Base-by-base conservation (phyloP, 2,797 vertebrate genomes). In the Poeciliopsis turneri region DNA sequence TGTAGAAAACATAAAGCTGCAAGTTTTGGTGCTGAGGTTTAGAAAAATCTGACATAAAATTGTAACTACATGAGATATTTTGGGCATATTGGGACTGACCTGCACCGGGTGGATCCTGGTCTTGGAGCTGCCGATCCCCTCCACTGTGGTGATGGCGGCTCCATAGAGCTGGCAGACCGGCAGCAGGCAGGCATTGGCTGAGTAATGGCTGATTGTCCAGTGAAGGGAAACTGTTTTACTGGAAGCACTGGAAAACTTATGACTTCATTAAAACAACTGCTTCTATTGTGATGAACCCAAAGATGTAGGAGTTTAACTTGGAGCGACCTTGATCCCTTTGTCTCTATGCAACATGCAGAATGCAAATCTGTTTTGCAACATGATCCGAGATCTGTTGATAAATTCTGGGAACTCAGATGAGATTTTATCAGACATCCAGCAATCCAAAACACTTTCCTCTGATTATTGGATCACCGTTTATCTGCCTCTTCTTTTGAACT, bases 31-130 rank as follows among this genome's bases (percentile, higher is more conserved):
- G 18, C 7, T 23, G 8, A 36, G 18, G 30, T 36, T 20, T 36
- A 20, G 33, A 18, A 39, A 39, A 39, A 39, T 39, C 8, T 66
- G 18, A 61, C 57, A 61, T 33, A 16, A 61, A 30, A 16, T 18
- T 7, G 57, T 7, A 61, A 61, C 18, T 61, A 7, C 2, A n/a
- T 45, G 39, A 47, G 28, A 3, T 51, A 36, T 33, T 18, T 79
- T 7, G 5, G 20, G 5, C 16, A 66, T 18, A 10, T 11, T 2
- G 39, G 23, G 15, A 28, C 45, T 51, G n/a, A 97, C 97, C 95
- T 97, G 97, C 1, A 97, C 95, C 0, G 96, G 96, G 84, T 97
- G 97, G 70, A 97, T 84, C 79, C 93, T 94, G 86, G 94, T 96
- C 81, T 88, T 95, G 88, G 95, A 94, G 92, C 93, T 96, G 81